Evolutionary conservation across 2,797 vertebrate genomes (phyloP).

Genomic region (Knipowitschia caucasica): DNA sequence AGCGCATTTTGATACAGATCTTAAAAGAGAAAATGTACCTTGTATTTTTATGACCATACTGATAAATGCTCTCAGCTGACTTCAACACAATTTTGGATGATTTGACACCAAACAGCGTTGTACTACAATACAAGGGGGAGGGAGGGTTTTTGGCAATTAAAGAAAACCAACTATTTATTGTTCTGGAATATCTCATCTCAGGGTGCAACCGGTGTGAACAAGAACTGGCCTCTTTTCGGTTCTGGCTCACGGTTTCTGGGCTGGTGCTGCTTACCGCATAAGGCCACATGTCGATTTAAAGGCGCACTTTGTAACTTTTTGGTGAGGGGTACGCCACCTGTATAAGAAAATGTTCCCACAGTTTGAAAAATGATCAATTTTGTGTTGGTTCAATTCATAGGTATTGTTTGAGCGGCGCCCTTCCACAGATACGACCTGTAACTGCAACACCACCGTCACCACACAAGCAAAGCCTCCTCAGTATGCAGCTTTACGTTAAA

Average conservation of each 20-base stretch:
- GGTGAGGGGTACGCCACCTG: neutral
- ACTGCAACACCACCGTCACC: too few species aligned
- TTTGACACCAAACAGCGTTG: constrained; percentile 59
- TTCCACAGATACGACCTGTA: too few species aligned
- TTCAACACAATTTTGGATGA: constrained; percentile 70
- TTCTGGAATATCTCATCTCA: constrained; percentile 78
- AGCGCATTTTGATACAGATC: constrained; percentile 78
- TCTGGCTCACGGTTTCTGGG: constrained; percentile 54
- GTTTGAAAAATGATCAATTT: too few species aligned
- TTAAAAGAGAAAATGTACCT: constrained; percentile 66
- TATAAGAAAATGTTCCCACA: too few species aligned
- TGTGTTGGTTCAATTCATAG: too few species aligned
- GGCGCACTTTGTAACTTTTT: neutral
- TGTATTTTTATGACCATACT: constrained; percentile 80
- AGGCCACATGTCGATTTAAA: neutral
- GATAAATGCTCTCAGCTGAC: constrained; percentile 66
- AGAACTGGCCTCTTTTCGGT: constrained; percentile 65
- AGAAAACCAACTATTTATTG: constrained; percentile 54
- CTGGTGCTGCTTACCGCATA: constrained; percentile 57
- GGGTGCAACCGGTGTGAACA: constrained; percentile 77
- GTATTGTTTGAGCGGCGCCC: too few species aligned
- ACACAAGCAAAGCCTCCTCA: too few species aligned
- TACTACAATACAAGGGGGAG: constrained; percentile 39
- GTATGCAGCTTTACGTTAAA: neutral
- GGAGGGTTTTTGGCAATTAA: constrained; percentile 61